Evolutionary conservation across 2,113 vertebrate genomes (phyloP), one percentile per base, ranked within the genome.

Genomic region (Cryptomyrus ogoouensis): DNA sequence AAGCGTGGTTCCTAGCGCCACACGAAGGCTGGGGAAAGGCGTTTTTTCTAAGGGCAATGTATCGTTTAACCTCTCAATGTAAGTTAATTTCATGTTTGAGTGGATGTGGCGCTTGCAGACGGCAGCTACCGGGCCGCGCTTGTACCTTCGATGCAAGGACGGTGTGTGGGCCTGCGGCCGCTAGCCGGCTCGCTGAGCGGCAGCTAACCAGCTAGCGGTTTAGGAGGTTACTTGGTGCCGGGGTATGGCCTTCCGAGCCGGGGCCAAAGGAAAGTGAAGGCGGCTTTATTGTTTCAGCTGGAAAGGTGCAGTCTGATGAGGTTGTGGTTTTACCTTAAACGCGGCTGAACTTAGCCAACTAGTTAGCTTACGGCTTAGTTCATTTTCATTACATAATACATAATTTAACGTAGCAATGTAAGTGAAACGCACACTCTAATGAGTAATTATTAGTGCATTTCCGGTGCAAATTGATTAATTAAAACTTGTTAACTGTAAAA

Each of bases 161-260:
- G 58, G 90, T 86, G 44, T 89, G 84, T 31, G 88, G 88, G 88
- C 88, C 88, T 91, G 89, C 88, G 39, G 70, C 56, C 31, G 50
- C 53, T 70, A 31, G 56, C 58, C 83, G 85, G 15, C 2, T 84
- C 24, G 52, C 1, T 24, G 49, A 2, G 24, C 24, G 46, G n/a
- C 85, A 19, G 85, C 47, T 49, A 66, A 66, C n/a, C 21, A 6
- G 31, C 35, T 80, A 42, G 35, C 35, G 15, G 74, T 39, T 17
- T 27, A 27, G n/a, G n/a, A 31, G 62, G n/a, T 80, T 80, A 31
- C 31, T 80, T 39, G 13, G 74, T 15, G 27, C n/a, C 62, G n/a
- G 62, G 62, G 62, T 12, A 80, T 39, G 31, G 35, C 74, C 35
- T 80, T 42, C 35, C 35, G 15, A 70, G 3, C n/a, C 10, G 62